Evolutionary conservation across 2,888 invertebrate species (phyloP), one percentile per base, ranked within the genome.

Genomic region (Cheilosia scutellata): DNA sequence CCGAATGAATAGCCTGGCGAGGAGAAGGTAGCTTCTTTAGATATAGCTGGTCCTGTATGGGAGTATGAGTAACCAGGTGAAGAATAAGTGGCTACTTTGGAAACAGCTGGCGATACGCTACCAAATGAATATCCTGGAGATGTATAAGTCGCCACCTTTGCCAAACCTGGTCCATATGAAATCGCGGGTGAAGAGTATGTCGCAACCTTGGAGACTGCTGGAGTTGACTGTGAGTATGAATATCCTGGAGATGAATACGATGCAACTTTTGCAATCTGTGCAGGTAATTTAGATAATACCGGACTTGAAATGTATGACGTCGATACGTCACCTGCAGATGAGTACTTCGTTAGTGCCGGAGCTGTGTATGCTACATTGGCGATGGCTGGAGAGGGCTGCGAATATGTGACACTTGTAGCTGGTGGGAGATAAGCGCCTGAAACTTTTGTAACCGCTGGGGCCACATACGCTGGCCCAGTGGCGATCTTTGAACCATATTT

Each of bases 321-420:
- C 27, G 93, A 91, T 2, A 93, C 93, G n/a, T 93, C 93, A 7
- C 93, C 93, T 0, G 93, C 93, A 0, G 90, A 90, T 27, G 89
- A 89, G 79, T 90, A 92, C 51, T 93, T 93, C 1, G 93, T 92
- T 29, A 91, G 89, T 3, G 89, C 89, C 6, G 91, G 89, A 2
- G 90, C 83, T 42, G 88, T 88, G 47, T 89, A 90, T 2, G 88
- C 87, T 66, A 89, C 80, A 79, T 90, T 91, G 7, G 90, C 87
- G 25, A 89, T 72, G 16, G 68, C 88, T 7, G 89, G 90, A 1
- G 89, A 88, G n/a, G 89, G 86, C 6, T 91, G 90, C 11, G 89
- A 90, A 58, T 90, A 91, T 11, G 89, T 88, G 4, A 77, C 25
- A n/a, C 44, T 27, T 16, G 58, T 47, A 27, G 87, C 88, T 4